phyloP scores from a whole-genome alignment of 2,113 vertebrate genomes.

The Gallinago media region DNA sequence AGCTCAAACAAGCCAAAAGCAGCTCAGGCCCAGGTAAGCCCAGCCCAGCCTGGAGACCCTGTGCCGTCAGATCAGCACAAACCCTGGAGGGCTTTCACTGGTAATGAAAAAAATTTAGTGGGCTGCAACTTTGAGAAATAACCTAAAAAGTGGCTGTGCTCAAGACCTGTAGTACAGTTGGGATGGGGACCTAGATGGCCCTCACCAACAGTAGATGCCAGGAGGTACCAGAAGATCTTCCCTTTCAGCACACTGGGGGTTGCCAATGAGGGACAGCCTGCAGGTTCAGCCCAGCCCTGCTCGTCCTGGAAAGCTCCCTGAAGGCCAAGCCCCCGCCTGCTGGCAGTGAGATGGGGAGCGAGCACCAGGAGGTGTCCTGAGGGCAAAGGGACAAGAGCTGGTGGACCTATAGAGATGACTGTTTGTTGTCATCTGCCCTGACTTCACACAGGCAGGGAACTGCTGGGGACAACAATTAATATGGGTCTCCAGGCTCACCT shows the following conservation, averaged over 20 bases:
- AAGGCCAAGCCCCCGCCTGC: neutral
- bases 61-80: rapidly evolving
- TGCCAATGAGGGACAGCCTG: neutral
- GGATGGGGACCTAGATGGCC: neutral
- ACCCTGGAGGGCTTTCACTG: neutral
- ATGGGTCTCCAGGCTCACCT: neutral
- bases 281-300: neutral
- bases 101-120: neutral
- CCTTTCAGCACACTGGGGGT: rapidly evolving
- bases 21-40: neutral
- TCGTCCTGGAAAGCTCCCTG: neutral
- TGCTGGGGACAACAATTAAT: neutral
- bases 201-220: neutral
- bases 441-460: neutral
- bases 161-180: neutral
- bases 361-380: neutral
- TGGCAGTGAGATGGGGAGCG: neutral
- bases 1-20: neutral
- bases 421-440: rapidly evolving
- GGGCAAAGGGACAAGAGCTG: neutral
- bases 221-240: neutral
- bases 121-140: neutral
- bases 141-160: neutral
- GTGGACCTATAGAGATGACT: neutral
- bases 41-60: neutral